These are phyloP conservation scores for Sepiola atlantica DNA, from an alignment of 2,888 invertebrate genomes.

Conservation along the genomic window DNA sequence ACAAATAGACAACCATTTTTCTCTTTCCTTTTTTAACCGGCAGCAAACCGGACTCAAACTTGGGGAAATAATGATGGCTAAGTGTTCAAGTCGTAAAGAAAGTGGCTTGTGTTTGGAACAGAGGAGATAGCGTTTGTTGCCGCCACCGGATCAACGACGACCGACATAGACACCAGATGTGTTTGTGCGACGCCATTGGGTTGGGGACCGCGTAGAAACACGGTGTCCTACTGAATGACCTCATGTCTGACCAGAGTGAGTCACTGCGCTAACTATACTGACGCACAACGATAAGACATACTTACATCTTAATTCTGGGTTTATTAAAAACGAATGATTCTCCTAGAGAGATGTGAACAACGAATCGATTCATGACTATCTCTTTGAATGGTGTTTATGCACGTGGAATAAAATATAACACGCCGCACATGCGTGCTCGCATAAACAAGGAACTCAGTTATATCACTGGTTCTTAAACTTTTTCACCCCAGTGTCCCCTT, in stretches of 20 bases:
- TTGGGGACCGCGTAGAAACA: not conserved
- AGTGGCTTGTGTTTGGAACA: not conserved
- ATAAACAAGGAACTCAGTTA: not conserved
- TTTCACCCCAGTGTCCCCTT: too few relatives aligned
- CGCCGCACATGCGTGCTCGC: not conserved
- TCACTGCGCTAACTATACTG: not conserved
- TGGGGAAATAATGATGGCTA: not conserved
- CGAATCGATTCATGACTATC: constrained; percentile 11
- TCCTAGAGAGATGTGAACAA: not conserved
- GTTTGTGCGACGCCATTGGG: not conserved
- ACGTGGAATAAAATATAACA: not conserved
- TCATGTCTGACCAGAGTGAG: not conserved
- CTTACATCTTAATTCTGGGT: not conserved
- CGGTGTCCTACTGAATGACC: constrained; percentile 22
- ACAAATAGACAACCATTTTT: not conserved
- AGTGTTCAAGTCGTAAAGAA: not conserved
- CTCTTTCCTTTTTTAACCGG: too few relatives aligned
- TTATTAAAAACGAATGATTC: not conserved
- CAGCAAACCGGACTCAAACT: not conserved
- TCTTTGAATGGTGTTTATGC: not conserved
- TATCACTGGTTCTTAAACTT: not conserved
- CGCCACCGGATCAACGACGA: not conserved
- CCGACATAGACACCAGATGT: not conserved
- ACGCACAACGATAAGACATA: not conserved
- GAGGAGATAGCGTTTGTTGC: not conserved